Conservation (phyloP, 2,113 vertebrate species). For the Oriolus oriolus region DNA sequence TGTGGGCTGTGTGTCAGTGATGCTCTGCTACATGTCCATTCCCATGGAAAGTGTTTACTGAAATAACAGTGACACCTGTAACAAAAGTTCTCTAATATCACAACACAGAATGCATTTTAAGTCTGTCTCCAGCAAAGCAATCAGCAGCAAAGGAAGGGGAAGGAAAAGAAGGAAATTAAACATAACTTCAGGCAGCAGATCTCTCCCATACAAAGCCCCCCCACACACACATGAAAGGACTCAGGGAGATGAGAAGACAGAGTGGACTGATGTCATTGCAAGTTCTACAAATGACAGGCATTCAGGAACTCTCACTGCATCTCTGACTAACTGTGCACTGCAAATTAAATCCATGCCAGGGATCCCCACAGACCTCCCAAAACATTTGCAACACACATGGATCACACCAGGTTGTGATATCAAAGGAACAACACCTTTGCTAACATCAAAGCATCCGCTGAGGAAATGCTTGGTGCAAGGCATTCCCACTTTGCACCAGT, state of each 20-base stretch:
- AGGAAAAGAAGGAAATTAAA: not conserved
- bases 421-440: not conserved
- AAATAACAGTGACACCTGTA: not conserved
- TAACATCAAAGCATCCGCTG: not conserved
- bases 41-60: not conserved
- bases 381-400: accelerated
- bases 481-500: not conserved
- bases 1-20: not conserved
- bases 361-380: not conserved
- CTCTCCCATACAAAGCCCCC: not conserved
- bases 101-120: not conserved
- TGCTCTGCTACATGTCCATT: not conserved
- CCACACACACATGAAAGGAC: accelerated
- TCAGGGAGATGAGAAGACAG: not conserved
- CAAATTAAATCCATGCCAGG: accelerated
- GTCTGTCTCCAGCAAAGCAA: not conserved
- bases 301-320: not conserved
- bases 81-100: constrained; percentile 2
- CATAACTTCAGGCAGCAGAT: not conserved
- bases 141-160: not conserved
- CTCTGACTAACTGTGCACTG: not conserved
- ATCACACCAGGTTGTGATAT: too few relatives aligned
- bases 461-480: not conserved
- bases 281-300: too few relatives aligned
- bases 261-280: not conserved